phyloP scores from a whole-genome alignment of 2,113 vertebrate genomes.

The Montifringilla adamsi region DNA sequence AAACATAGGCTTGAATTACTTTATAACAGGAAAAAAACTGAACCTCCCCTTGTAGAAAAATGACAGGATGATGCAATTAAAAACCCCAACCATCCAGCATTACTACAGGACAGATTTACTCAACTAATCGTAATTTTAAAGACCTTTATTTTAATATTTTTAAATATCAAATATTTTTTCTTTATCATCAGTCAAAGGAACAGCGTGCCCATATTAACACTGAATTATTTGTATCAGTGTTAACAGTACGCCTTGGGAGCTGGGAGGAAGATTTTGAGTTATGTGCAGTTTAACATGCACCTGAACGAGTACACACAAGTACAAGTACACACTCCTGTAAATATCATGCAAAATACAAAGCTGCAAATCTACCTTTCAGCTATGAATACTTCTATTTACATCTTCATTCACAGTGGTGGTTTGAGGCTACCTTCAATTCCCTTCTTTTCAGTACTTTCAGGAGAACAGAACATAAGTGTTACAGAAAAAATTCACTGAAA shows the following conservation, averaged over 20 bases:
- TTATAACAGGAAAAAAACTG: accelerated
- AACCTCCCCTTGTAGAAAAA: neutral
- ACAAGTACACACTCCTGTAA: neutral
- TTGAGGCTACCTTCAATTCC: neutral
- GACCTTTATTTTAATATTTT: neutral
- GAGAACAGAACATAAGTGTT: neutral
- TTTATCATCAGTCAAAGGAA: conserved; percentile 21
- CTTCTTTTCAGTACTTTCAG: neutral
- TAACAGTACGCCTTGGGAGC: neutral
- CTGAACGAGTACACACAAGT: neutral
- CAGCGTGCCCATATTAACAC: neutral
- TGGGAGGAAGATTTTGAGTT: neutral
- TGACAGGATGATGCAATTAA: neutral
- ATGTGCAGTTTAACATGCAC: neutral
- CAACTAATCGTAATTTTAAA: neutral
- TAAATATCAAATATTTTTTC: neutral
- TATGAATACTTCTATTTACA: conserved; percentile 45
- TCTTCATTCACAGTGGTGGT: neutral
- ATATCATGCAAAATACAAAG: neutral
- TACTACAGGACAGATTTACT: neutral
- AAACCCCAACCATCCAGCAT: neutral
- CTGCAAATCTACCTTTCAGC: conserved; percentile 17
- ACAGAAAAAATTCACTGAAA: neutral
- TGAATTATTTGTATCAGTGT: neutral
- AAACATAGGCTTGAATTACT: neutral